Evolutionary conservation across 2,113 vertebrate species (phyloP), one percentile per base, ranked within the genome.

Genomic region (Odontophorus gujanensis): DNA sequence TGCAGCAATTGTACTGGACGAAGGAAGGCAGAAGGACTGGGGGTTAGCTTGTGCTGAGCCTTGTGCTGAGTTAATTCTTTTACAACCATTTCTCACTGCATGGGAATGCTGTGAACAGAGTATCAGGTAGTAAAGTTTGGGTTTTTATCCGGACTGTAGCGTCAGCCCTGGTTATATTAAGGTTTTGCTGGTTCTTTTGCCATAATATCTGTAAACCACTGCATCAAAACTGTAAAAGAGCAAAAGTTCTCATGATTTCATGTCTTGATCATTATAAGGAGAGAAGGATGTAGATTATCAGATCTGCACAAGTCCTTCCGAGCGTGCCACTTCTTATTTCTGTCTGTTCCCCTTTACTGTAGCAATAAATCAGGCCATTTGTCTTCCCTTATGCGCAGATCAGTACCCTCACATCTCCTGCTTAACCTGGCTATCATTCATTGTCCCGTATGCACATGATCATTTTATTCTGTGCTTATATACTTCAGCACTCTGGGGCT

Each of bases 381-480:
- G 15, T 57, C 43, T 69, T 65, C 53, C 38, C 47, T 69, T n/a
- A 5, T 11, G 24, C 11, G 26, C 59, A 65, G n/a, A 76, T 45
- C 11, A 55, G 36, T 16, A n/a, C 7, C 1, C 0, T 42, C 1
- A 0, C 1, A 19, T 55, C 65, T 86, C 12, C 45, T 69, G 40
- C 67, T 86, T 6, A 2, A 47, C 16, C 57, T 83, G 36, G 22
- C 9, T 59, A 3, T 15, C 77, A n/a, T 66, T 89, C 68, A 50
- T 55, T 75, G 57, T n/a, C 2, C 0, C 47, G 61, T 86, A 53
- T 11, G 62, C 50, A 66, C 25, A 22, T 2, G 38, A 66, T 66
- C 7, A 38, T 90, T 90, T 67, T 48, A 55, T 81, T 75, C 38
- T 42, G 16, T 50, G 8, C 69, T 83, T 78, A 19, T 32, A 45